Evolutionary conservation across 2,888 invertebrate genomes (phyloP), one percentile per base, ranked within the genome.

Genomic region (Dasypogon diadema): DNA sequence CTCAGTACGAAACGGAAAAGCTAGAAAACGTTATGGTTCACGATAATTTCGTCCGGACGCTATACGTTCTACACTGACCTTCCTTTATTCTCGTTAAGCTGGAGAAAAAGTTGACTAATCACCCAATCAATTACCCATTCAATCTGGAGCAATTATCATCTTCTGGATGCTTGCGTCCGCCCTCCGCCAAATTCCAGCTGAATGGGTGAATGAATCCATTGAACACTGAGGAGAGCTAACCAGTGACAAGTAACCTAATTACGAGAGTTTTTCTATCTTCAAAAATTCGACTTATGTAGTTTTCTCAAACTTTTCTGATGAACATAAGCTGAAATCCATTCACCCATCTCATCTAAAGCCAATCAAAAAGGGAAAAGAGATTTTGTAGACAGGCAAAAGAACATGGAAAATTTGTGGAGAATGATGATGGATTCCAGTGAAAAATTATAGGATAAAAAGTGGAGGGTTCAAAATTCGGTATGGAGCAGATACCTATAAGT

Each of bases 171-270:
- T 22, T 18, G 34, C 18, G 54, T 6, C 34, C 18, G 54, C 6
- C 34, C 30, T 54, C 18, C 34, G 10, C 34, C 51, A 2, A 14
- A 21, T 70, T 70, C 54, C 70, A 30, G 30, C 34, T 70, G 70
- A 34, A 54, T 54, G 54, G 34, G 1, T 48, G 46, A 34, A 21
- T 60, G 60, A 42, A 68, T 68, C 65, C n/a, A 70, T 54, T 54
- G 70, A 70, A 34, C 30, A n/a, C n/a, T n/a, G n/a, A n/a, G n/a
- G 16, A n/a, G 51, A 70, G 26, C 30, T 51, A 70, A 54, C 70
- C 70, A 54, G 54, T 70, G 70, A 70, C 70, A 70, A 70, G 70
- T 70, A 70, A 70, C 70, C 70, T 54, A 70, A 70, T 70, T 70
- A 70, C 70, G 54, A 26, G 51, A 54, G 34, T 70, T 70, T 70